A percentile compares a stretch with the other conserved stretches of the same genome.
Evolutionary conservation across 2,797 vertebrate species (phyloP).

Genomic region (Adelosebastes latens): DNA sequence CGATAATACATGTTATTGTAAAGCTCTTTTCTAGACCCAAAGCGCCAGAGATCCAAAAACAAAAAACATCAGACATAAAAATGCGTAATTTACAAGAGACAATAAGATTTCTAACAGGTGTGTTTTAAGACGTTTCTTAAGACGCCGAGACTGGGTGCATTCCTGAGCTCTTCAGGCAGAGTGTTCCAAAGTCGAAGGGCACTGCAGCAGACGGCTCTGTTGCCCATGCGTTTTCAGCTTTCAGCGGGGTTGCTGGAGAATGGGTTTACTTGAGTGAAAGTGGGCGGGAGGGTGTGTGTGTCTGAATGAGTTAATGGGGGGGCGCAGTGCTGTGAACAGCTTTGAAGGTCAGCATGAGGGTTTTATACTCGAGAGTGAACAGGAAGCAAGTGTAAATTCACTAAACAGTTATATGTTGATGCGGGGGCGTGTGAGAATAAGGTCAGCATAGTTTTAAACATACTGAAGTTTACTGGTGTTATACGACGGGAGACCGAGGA

Average conservation of each 20-base stretch:
- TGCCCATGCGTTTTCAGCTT: neutral
- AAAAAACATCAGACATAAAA: too few species aligned
- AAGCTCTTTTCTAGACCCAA: too few species aligned
- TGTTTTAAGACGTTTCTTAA: neutral
- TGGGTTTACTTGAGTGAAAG: neutral
- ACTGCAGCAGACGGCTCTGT: neutral
- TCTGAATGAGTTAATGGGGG: neutral
- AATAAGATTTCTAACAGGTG: neutral
- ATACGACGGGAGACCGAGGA: neutral
- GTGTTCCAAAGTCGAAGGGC: neutral
- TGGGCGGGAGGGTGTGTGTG: neutral
- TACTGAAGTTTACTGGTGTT: neutral
- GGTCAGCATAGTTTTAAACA: neutral
- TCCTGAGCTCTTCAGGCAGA: neutral
- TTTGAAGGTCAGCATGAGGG: neutral
- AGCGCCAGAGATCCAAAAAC: too few species aligned
- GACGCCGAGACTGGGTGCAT: neutral
- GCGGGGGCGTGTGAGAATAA: neutral
- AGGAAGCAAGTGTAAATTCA: neutral
- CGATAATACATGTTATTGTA: too few species aligned
- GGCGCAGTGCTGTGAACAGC: neutral
- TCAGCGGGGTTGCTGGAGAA: neutral
- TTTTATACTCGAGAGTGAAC: neutral
- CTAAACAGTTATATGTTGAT: neutral
- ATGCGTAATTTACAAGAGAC: too few species aligned